Evolutionary conservation across 2,797 vertebrate species (phyloP).

Genomic region (Cichlasoma orientale): DNA sequence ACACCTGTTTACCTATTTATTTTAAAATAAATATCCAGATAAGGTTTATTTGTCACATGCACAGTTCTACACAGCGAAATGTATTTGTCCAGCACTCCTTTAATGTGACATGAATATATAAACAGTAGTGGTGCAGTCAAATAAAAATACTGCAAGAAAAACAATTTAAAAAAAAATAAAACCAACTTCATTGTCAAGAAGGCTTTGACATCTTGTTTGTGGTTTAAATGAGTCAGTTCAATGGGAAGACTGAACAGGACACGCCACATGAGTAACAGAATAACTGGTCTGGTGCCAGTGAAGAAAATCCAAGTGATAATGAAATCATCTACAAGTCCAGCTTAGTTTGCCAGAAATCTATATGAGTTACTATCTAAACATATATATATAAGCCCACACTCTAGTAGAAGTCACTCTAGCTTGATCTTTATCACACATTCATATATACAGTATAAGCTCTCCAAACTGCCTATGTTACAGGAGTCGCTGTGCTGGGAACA

Average conservation of each 20-base stretch:
- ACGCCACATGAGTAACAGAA: slow-evolving; percentile 32
- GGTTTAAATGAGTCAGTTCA: slow-evolving; percentile 47
- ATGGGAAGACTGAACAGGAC: slow-evolving; percentile 11
- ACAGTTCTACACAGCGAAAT: no score
- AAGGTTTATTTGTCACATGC: no score
- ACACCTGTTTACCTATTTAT: background rate
- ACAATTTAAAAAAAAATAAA: background rate
- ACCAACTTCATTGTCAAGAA: background rate
- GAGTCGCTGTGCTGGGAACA: slow-evolving; percentile 68
- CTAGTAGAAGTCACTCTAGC: background rate
- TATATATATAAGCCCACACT: background rate
- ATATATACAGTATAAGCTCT: slow-evolving; percentile 41
- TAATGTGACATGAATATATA: background rate
- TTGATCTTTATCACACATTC: slow-evolving; percentile 33
- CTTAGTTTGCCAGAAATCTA: background rate
- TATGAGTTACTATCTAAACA: background rate
- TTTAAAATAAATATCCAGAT: background rate
- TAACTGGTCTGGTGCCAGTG: background rate
- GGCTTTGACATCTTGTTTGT: slow-evolving; percentile 15
- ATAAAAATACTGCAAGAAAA: background rate
- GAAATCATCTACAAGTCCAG: background rate
- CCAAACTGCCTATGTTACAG: slow-evolving; percentile 51
- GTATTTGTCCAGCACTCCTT: background rate
- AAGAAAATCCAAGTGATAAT: slow-evolving; percentile 9
- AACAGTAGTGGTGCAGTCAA: background rate